Evolutionary conservation across 2,797 vertebrate species (phyloP).

Genomic region (Hippocampus kuda): DNA sequence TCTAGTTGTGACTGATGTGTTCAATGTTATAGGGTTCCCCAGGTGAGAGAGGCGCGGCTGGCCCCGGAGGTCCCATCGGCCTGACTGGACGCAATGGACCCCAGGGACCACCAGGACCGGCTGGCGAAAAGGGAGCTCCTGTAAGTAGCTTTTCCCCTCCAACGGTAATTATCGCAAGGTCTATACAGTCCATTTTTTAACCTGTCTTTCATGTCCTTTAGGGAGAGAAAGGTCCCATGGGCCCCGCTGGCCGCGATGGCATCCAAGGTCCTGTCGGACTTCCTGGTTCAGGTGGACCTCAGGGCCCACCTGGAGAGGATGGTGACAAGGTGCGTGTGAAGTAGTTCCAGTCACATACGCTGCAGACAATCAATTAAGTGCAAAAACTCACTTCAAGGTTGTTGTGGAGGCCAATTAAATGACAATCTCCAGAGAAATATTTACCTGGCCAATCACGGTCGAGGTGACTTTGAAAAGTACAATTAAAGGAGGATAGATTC

Average conservation of each 20-base stretch:
- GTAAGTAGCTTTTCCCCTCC: constrained; percentile 66
- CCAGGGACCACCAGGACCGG: constrained; percentile 90
- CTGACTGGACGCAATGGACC: constrained; percentile 89
- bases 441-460: constrained; percentile 32
- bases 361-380: constrained; percentile 60
- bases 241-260: constrained; percentile 91
- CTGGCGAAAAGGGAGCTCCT: constrained; percentile 92
- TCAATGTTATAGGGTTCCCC: constrained; percentile 76
- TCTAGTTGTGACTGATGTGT: constrained; percentile 1
- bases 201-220: constrained; percentile 38
- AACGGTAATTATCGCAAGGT: background rate
- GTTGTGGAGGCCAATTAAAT: constrained; percentile 55
- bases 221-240: constrained; percentile 96
- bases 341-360: background rate
- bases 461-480: constrained; percentile 50
- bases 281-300: constrained; percentile 89
- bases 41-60: constrained; percentile 89
- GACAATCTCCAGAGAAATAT: constrained; percentile 54
- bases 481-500: constrained; percentile 24
- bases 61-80: constrained; percentile 92
- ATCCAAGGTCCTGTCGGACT: constrained; percentile 94
- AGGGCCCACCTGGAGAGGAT: constrained; percentile 94
- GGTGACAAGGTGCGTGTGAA: constrained; percentile 81
- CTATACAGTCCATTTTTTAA: background rate
- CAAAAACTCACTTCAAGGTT: constrained; percentile 50